These are phyloP conservation scores for Dendrocincla fuliginosa DNA, from an alignment of 2,797 vertebrate species.

Conservation along the genomic window DNA sequence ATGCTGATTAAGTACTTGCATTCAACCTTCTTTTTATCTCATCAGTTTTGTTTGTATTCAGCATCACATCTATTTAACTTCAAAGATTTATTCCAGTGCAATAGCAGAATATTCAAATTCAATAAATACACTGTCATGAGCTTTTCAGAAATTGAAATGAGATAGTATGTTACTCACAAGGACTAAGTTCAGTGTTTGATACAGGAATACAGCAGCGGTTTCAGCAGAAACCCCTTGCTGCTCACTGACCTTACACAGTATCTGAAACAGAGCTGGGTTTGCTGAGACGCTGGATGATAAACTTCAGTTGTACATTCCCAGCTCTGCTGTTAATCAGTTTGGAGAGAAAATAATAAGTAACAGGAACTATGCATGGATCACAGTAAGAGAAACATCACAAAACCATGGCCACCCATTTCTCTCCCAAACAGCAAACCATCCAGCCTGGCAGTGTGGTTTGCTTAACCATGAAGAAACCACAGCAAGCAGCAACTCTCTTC, in stretches of 20 bases:
- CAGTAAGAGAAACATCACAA: not conserved
- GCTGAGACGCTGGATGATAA: not conserved
- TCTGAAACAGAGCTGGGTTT: not conserved
- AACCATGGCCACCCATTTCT: not conserved
- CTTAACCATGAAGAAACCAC: not conserved
- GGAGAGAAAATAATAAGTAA: conserved; percentile 46
- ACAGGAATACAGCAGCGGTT: not conserved
- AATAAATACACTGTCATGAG: not conserved
- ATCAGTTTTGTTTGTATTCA: not conserved
- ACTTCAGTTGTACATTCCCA: not conserved
- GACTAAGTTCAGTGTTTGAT: not conserved
- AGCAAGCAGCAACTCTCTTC: not conserved
- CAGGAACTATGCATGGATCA: not conserved
- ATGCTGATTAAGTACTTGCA: not conserved
- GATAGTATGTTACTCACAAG: not conserved
- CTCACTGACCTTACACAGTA: not conserved
- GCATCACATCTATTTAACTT: not conserved
- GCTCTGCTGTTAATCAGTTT: conserved; percentile 41
- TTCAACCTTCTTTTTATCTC: not conserved
- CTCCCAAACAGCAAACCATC: not conserved
- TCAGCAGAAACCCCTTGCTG: not conserved
- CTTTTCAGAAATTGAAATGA: not conserved
- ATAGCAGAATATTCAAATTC: not conserved
- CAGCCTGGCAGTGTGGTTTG: not conserved
- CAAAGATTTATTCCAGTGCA: not conserved